Evolutionary conservation across 2,113 vertebrate genomes (phyloP).

Genomic region (Sclerurus mexicanus): DNA sequence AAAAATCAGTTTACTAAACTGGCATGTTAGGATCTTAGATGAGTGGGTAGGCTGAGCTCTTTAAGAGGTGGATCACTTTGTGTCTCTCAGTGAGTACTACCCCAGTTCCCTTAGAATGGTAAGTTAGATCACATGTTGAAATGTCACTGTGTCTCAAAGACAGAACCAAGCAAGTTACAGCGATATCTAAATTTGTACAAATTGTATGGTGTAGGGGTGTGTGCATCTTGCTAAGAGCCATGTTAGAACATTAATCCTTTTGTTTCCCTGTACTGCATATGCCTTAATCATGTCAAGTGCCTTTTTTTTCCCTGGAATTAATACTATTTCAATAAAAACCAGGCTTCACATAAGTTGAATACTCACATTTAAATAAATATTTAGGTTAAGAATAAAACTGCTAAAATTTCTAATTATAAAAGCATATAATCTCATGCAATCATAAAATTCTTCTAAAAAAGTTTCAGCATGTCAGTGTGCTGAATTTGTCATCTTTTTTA

Average conservation of each 20-base stretch:
- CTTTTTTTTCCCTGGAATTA: background rate
- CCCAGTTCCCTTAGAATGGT: background rate
- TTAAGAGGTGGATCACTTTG: background rate
- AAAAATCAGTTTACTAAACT: background rate
- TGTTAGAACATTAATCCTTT: background rate
- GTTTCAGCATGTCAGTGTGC: background rate
- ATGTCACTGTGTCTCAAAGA: background rate
- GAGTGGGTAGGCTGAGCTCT: background rate
- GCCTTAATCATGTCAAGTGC: background rate
- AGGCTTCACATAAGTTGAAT: background rate
- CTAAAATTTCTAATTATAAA: background rate
- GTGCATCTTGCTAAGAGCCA: background rate
- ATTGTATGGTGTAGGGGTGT: background rate
- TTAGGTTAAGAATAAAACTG: background rate
- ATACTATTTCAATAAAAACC: background rate
- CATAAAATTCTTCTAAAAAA: background rate
- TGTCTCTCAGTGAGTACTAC: background rate
- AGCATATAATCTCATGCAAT: background rate
- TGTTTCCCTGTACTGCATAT: background rate
- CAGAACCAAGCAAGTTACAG: background rate
- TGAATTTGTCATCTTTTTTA: background rate
- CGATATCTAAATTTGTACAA: background rate
- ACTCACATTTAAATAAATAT: background rate
- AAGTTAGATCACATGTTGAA: background rate
- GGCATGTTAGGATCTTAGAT: background rate